These are phyloP conservation scores for Spilosoma lubricipeda DNA, from an alignment of 2,888 invertebrate species.

Conservation along the genomic window DNA sequence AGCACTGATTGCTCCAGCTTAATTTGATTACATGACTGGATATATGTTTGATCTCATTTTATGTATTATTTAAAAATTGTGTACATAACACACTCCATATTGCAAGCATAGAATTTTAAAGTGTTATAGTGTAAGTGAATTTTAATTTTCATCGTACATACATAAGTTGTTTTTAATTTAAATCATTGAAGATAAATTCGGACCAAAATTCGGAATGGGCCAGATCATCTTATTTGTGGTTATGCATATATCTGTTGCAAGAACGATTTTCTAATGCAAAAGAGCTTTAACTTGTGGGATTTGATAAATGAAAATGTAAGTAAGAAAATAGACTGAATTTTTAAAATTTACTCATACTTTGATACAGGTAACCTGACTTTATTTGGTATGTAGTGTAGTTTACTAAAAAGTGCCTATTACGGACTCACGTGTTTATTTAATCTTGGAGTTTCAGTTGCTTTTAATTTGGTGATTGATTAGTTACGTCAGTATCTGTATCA, in stretches of 20 bases:
- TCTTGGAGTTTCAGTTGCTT: slow-evolving; percentile 31
- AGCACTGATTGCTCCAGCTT: slow-evolving; percentile 64
- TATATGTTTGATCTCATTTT: slow-evolving; percentile 81
- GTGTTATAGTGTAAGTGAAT: slow-evolving; percentile 54
- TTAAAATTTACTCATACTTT: slow-evolving; percentile 78
- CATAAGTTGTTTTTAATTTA: slow-evolving; percentile 45
- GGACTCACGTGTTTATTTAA: slow-evolving; percentile 42
- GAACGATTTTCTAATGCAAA: slow-evolving; percentile 72
- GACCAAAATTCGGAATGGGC: slow-evolving; percentile 75
- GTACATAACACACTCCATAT: slow-evolving; percentile 70
- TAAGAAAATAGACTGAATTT: slow-evolving; percentile 81
- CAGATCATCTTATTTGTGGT: slow-evolving; percentile 62
- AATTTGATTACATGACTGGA: slow-evolving; percentile 70
- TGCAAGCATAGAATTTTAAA: slow-evolving; percentile 62
- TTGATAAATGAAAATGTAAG: slow-evolving; percentile 73
- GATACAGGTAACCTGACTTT: slow-evolving; percentile 81
- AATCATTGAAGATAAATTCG: slow-evolving; percentile 54
- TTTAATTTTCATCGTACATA: slow-evolving; percentile 56
- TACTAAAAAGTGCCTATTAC: slow-evolving; percentile 65
- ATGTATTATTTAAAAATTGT: slow-evolving; percentile 75
- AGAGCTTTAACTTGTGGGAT: slow-evolving; percentile 81
- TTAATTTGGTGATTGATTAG: slow-evolving; percentile 35
- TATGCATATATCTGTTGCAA: slow-evolving; percentile 65
- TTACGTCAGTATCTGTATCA: slow-evolving; percentile 74
- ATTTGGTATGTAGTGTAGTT: slow-evolving; percentile 64